These are phyloP conservation scores for Pheosia gnoma DNA, from an alignment of 2,888 invertebrate species.

Conservation along the genomic window DNA sequence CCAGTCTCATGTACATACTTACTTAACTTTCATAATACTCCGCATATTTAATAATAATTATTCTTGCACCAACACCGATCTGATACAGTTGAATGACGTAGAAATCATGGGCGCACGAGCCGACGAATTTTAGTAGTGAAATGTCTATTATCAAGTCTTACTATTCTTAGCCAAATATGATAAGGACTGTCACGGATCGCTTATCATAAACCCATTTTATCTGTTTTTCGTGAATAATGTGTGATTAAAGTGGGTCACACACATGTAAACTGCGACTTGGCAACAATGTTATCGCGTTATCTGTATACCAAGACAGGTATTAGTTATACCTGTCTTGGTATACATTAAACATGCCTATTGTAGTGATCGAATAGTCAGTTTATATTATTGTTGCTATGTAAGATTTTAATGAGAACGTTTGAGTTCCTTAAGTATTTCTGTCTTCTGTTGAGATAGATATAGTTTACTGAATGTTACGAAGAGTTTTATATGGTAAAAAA, in stretches of 20 bases:
- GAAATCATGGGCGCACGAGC: too few relatives aligned
- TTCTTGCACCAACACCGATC: background rate
- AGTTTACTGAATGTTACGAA: too few relatives aligned
- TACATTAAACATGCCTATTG: background rate
- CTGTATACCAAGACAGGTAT: background rate
- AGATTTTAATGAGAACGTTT: background rate
- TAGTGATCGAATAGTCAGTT: background rate
- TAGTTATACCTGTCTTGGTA: too few relatives aligned
- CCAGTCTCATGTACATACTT: background rate
- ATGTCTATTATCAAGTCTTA: background rate
- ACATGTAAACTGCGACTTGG: conserved; percentile 4
- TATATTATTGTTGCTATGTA: background rate
- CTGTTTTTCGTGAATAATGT: conserved; percentile 13
- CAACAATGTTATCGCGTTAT: conserved; percentile 24
- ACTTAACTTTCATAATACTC: background rate
- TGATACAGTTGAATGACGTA: too few relatives aligned
- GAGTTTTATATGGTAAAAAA: too few relatives aligned
- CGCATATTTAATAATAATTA: background rate
- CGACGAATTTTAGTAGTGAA: too few relatives aligned
- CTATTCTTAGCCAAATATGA: conserved; percentile 14
- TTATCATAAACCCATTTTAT: conserved; percentile 13
- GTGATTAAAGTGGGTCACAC: conserved; percentile 27
- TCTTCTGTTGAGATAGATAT: too few relatives aligned
- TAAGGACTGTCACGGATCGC: conserved; percentile 16
- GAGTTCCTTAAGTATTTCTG: too few relatives aligned